These are phyloP conservation scores for Darevskia nairensis DNA, from an alignment of 2,797 vertebrate genomes.

Conservation along the genomic window DNA sequence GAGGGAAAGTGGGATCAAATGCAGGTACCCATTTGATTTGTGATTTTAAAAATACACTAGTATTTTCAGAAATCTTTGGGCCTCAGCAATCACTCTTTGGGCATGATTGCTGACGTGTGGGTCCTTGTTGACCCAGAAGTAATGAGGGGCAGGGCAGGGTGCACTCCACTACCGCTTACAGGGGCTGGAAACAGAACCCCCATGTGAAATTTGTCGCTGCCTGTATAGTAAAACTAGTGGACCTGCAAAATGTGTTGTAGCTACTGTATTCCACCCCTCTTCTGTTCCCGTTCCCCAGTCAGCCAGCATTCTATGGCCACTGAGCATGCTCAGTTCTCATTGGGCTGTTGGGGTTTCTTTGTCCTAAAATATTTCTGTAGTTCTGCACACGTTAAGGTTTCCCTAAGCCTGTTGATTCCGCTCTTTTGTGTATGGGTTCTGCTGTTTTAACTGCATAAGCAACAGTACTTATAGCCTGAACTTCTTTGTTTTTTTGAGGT, in stretches of 20 bases:
- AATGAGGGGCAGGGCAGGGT: no score
- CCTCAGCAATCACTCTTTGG: no score
- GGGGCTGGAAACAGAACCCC: no score
- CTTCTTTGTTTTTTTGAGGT: not conserved
- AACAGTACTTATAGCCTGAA: not conserved
- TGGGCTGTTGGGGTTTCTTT: not conserved
- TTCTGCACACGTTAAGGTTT: not conserved
- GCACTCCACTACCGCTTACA: no score
- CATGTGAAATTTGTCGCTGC: no score
- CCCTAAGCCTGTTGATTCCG: not conserved
- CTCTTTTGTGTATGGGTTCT: not conserved
- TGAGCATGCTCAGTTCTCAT: no score
- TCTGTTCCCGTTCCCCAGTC: no score
- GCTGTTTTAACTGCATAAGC: not conserved
- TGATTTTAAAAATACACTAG: not conserved
- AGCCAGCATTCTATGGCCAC: no score
- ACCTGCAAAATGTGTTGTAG: no score
- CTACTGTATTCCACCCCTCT: no score
- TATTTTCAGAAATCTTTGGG: not conserved
- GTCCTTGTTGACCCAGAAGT: no score
- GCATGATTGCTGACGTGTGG: no score
- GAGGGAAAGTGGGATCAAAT: not conserved
- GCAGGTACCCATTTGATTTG: accelerated
- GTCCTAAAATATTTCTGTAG: not conserved
- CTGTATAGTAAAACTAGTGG: not conserved